Evolutionary conservation across 2,797 vertebrate species (phyloP).

Genomic region (Anableps anableps): DNA sequence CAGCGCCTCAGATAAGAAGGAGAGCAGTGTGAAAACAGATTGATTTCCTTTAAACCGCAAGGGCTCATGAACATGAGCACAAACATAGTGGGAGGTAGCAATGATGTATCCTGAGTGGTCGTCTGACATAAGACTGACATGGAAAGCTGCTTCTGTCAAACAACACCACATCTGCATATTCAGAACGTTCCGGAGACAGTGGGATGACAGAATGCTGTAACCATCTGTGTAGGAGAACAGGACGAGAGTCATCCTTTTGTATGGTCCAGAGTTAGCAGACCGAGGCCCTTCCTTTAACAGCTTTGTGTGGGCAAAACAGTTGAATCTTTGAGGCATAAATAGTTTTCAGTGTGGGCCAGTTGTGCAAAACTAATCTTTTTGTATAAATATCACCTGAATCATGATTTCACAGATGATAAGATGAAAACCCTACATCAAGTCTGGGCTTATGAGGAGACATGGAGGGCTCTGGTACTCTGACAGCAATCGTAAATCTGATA

Average conservation of each 20-base stretch:
- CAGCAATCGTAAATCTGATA: constrained; percentile 51
- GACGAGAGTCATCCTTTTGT: constrained; percentile 44
- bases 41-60: constrained; percentile 16
- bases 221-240: constrained; percentile 60
- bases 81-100: constrained; percentile 13
- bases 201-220: constrained; percentile 43
- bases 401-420: constrained; percentile 13
- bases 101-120: constrained; percentile 11
- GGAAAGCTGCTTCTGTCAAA: constrained; percentile 5
- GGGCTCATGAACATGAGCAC: constrained; percentile 18
- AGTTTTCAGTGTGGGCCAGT: constrained; percentile 51
- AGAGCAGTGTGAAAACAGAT: constrained; percentile 8
- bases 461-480: constrained; percentile 17
- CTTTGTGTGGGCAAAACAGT: constrained; percentile 62
- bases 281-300: constrained; percentile 52
- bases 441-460: not conserved
- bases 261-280: constrained; percentile 39
- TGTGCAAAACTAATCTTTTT: constrained; percentile 40
- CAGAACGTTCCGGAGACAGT: constrained; percentile 29
- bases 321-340: constrained; percentile 41
- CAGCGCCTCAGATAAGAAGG: not conserved
- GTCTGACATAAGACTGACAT: constrained; percentile 19
- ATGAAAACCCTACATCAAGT: not conserved
- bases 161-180: constrained; percentile 42
- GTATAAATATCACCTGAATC: constrained; percentile 16